Evolutionary conservation across 2,113 vertebrate genomes (phyloP).

Genomic region (Platycercus adscitus): DNA sequence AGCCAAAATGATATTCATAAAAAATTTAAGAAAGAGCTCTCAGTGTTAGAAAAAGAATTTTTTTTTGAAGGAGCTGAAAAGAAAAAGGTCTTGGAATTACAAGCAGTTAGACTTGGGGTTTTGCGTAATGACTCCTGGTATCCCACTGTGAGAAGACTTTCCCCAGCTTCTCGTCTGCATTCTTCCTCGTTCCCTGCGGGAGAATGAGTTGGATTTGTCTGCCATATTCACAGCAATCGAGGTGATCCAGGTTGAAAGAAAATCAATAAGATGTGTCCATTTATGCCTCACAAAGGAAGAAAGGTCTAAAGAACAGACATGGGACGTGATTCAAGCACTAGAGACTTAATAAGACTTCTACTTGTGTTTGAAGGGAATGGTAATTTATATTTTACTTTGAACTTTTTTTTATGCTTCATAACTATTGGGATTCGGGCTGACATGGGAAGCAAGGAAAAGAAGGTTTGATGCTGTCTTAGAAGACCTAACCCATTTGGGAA

Average conservation of each 20-base stretch:
- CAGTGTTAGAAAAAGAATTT: conserved; percentile 66
- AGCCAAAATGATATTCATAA: conserved; percentile 87
- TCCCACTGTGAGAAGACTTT: conserved; percentile 79
- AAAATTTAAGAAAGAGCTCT: conserved; percentile 88
- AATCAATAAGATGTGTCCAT: conserved; percentile 97
- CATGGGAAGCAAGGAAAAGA: conserved; percentile 81
- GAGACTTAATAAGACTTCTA: conserved; percentile 85
- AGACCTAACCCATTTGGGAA: conserved; percentile 81
- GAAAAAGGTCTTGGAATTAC: conserved; percentile 77
- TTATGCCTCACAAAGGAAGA: conserved; percentile 90
- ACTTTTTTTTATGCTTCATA: conserved; percentile 81
- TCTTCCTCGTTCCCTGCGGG: conserved; percentile 82
- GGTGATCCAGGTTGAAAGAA: conserved; percentile 95
- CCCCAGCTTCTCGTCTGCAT: conserved; percentile 78
- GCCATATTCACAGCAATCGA: conserved; percentile 92
- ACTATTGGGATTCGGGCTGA: conserved; percentile 82
- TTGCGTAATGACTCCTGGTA: conserved; percentile 85
- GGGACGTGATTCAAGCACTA: conserved; percentile 83
- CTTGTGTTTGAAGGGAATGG: conserved; percentile 79
- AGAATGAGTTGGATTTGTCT: conserved; percentile 89
- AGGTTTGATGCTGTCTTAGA: conserved; percentile 84
- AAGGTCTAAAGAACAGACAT: conserved; percentile 84
- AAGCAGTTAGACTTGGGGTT: conserved; percentile 80
- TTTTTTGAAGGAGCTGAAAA: conserved; percentile 81
- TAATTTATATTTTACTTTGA: conserved; percentile 84